Evolutionary conservation across 2,113 vertebrate species (phyloP), one percentile per base, ranked within the genome.

Genomic region (Malurus melanocephalus): DNA sequence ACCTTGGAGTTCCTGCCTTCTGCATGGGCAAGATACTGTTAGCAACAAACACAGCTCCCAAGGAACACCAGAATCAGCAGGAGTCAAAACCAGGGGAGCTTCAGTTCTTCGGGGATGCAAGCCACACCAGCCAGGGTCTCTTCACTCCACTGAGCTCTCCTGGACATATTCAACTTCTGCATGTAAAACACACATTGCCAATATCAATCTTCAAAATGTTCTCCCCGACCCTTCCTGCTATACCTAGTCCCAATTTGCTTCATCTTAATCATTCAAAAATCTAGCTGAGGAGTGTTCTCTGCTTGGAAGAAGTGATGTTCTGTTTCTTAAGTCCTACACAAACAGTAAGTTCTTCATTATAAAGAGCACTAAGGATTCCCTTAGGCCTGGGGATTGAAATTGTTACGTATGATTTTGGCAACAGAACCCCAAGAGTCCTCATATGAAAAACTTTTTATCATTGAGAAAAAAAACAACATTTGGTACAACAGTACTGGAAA

Each of bases 1-100:
- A 48, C 16, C 17, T 53, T 49, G 24, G 53, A 89, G 56, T 7
- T 21, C 11, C 33, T 21, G 8, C 11, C 23, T 55, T 38, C 61
- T 16, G 7, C 21, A 8, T 2, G 1, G 3, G 28, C 20, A 75
- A 59, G 23, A 71, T 16, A 33, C 0, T 26, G 26, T 27, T 28
- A 35, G 6, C 17, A 59, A 28, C 27, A 53, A 83, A 35, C 35
- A 72, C 10, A 59, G 27, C 42, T 77, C 27, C 28, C 38, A 53
- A 28, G 5, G 28, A 84, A 11, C 28, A 73, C 32, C 74, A 56
- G 16, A 83, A 33, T 10, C 73, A 56, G 24, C 48, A 61, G 28
- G 16, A 86, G 45, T 7, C 18, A 30, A 74, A 80, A 66, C 14
- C 32, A 75, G 7, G 15, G 21, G 11, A 84, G 33, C 16, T 26